Base-by-base conservation (phyloP, 1,140 invertebrate species). In the Amyelois transitella region DNA sequence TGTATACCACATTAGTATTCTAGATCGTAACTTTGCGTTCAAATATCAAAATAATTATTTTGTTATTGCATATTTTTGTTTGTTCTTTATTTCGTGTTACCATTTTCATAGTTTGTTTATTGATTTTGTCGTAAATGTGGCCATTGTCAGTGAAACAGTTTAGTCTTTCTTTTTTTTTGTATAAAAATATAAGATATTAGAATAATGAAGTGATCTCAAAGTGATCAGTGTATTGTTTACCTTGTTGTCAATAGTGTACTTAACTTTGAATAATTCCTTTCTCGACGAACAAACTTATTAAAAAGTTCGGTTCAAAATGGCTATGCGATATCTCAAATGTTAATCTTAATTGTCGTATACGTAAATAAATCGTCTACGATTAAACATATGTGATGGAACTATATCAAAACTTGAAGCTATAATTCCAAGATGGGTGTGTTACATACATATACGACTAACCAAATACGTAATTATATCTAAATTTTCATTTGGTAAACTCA, bases 141-240 rank as follows among this genome's bases (percentile, higher is more conserved):
- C 76, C 76, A 82, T 82, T 70, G 70, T 80, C 70, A 72, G 64
- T 72, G 63, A 48, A 19, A 21, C 45, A 21, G 45, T 38, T 14
- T 64, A 57, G 66, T 72, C 54, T 75, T 64, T 72, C 61, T 66
- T 48, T 69, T 72, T 60, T 54, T 70, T 72, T 75, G 67, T 80
- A 77, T 77, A 72, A 76, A 81, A 75, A 66, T 71, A 66, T 80
- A 79, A 78, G 70, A 58, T 72, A 62, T 86, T 81, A 82, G 80
- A 74, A 61, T 83, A 78, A 82, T 66, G 73, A 75, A 62, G 69
- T 75, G 82, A 86, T 86, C 82, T 86, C 82, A 86, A 78, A 73
- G 75, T 73, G 82, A 86, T 86, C 82, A 86, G 71, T 82, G 80
- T 86, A 81, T 86, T 80, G 69, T 77, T 80, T 80, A 76, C 74